phyloP scores from a whole-genome alignment of 2,888 invertebrate genomes.

The Latrodectus elegans region DNA sequence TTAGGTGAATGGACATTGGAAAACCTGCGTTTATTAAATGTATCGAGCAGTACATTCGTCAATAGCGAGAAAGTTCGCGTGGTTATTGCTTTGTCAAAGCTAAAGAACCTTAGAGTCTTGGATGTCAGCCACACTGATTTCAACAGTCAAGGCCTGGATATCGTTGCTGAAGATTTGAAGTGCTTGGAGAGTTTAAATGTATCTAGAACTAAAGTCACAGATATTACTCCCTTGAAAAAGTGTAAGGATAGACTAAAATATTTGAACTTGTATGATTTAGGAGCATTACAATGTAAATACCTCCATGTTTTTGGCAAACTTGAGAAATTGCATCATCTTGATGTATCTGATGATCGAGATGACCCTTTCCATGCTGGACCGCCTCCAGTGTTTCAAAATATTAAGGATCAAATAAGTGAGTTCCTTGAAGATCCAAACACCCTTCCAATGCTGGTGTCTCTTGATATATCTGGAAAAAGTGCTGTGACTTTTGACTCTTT shows the following conservation, averaged over 20 bases:
- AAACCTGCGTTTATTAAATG: conserved; percentile 80
- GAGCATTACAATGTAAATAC: conserved; percentile 72
- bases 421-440: conserved; percentile 72
- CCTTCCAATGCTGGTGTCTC: conserved; percentile 79
- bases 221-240: conserved; percentile 72
- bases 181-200: conserved; percentile 81
- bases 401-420: conserved; percentile 41
- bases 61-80: conserved; percentile 80
- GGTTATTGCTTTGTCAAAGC: conserved; percentile 79
- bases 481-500: conserved; percentile 77
- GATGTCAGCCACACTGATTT: conserved; percentile 82
- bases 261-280: conserved; percentile 79
- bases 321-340: conserved; percentile 78
- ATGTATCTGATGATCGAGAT: conserved; percentile 79
- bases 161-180: conserved; percentile 81
- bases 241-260: conserved; percentile 79
- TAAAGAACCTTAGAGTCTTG: conserved; percentile 79
- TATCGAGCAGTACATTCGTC: conserved; percentile 80
- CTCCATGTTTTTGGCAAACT: conserved; percentile 78
- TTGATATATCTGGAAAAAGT: conserved; percentile 82
- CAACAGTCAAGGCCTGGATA: conserved; percentile 80
- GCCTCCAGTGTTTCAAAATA: neutral
- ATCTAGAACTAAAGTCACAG: conserved; percentile 78
- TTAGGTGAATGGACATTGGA: conserved; percentile 81
- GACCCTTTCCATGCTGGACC: conserved; percentile 57